phyloP scores from a whole-genome alignment of 2,797 vertebrate genomes.

The Nannoperca australis region DNA sequence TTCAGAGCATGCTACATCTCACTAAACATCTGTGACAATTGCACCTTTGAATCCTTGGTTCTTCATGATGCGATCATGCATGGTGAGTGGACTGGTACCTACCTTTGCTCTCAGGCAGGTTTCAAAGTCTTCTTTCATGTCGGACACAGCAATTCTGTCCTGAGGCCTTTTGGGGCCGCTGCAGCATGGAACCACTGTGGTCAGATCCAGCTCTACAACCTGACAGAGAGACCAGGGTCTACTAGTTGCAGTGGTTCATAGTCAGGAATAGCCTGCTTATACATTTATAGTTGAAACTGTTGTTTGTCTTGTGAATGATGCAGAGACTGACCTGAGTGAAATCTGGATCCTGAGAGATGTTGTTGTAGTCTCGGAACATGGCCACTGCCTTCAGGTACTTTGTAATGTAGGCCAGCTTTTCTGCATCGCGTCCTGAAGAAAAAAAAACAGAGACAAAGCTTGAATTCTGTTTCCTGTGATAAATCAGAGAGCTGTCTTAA shows the following conservation, averaged over 20 bases:
- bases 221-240: slow-evolving; percentile 57
- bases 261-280: background rate
- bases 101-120: slow-evolving; percentile 93
- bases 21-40: background rate
- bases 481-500: background rate
- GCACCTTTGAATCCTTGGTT: background rate
- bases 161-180: slow-evolving; percentile 98
- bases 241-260: background rate
- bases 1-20: background rate
- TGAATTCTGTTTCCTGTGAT: fast-evolving
- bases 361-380: slow-evolving; percentile 94
- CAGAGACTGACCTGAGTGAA: slow-evolving; percentile 89
- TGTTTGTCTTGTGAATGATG: background rate
- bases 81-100: background rate
- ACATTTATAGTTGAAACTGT: background rate
- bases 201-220: slow-evolving; percentile 94
- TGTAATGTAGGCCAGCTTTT: slow-evolving; percentile 87
- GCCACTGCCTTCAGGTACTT: slow-evolving; percentile 91
- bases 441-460: background rate
- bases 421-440: slow-evolving; percentile 89
- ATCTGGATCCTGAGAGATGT: slow-evolving; percentile 91
- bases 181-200: slow-evolving; percentile 93
- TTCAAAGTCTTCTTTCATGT: slow-evolving; percentile 96
- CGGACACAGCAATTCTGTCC: slow-evolving; percentile 92
- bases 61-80: background rate